phyloP scores from a whole-genome alignment of 2,113 vertebrate species.

The Datnioides undecimradiatus region DNA sequence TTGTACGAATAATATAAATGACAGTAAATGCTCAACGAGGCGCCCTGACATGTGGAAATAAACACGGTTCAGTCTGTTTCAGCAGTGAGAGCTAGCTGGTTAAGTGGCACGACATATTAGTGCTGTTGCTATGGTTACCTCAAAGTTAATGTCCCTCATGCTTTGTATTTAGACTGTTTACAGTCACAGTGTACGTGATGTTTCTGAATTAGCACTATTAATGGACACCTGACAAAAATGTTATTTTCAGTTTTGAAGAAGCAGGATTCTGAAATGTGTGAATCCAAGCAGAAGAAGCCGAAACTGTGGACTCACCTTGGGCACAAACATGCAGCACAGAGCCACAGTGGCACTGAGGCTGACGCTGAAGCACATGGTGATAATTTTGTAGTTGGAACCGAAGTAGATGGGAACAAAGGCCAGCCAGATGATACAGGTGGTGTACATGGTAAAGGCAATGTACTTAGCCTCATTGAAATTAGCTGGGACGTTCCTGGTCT shows the following conservation, averaged over 20 bases:
- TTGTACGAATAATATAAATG: neutral
- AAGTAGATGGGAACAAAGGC: slow-evolving; percentile 99
- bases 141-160: neutral
- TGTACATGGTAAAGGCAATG: slow-evolving; percentile 99
- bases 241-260: neutral
- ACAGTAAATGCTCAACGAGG: too few relatives aligned
- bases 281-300: neutral
- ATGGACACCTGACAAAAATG: neutral
- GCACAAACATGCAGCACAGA: slow-evolving; percentile 97
- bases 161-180: neutral
- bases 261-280: neutral
- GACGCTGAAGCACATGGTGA: slow-evolving; percentile 99
- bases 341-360: slow-evolving; percentile 98
- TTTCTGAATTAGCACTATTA: neutral
- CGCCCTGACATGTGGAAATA: too few relatives aligned
- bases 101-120: neutral
- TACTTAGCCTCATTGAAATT: slow-evolving; percentile 99
- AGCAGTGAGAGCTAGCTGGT: neutral
- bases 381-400: slow-evolving; percentile 99
- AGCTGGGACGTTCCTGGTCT: slow-evolving; percentile 96
- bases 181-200: neutral
- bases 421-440: slow-evolving; percentile 99
- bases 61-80: too few relatives aligned
- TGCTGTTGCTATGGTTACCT: slow-evolving; percentile 4
- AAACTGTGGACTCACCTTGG: slow-evolving; percentile 85